Evolutionary conservation across 2,113 vertebrate species (phyloP).

Genomic region (Megaptera novaeangliae): DNA sequence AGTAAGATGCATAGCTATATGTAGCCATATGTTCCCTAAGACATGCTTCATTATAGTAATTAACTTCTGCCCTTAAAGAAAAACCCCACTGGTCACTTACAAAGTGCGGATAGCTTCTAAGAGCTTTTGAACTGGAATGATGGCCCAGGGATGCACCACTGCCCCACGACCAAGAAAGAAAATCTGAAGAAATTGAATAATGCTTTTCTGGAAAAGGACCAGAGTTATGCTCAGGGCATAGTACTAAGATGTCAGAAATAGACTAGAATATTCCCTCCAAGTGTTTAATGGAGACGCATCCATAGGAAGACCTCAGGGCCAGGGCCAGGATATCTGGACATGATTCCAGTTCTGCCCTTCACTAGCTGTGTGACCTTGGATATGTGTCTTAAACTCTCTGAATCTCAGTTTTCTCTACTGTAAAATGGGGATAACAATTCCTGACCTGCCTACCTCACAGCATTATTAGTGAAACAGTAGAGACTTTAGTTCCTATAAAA

Average conservation of each 20-base stretch:
- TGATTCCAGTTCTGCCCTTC: background rate
- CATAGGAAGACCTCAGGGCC: background rate
- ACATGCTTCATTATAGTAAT: background rate
- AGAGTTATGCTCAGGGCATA: background rate
- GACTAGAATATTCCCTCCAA: background rate
- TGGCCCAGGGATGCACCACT: background rate
- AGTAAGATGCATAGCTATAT: background rate
- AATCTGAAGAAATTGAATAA: background rate
- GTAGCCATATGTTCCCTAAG: background rate
- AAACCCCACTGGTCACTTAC: background rate
- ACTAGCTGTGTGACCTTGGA: background rate
- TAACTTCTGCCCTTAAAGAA: background rate
- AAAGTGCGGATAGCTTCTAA: background rate
- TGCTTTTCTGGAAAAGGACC: background rate
- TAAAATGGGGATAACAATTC: background rate
- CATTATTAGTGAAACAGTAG: too few relatives aligned
- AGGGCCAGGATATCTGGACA: background rate
- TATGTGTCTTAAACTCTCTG: background rate
- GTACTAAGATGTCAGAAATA: background rate
- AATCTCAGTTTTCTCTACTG: background rate
- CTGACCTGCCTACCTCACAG: background rate
- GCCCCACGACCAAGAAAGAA: background rate
- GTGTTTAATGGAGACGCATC: background rate
- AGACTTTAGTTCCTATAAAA: background rate
- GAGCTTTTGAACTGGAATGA: background rate